Evolutionary conservation across 1,140 invertebrate genomes (phyloP), one percentile per base, ranked within the genome.

Genomic region (Ips typographus): DNA sequence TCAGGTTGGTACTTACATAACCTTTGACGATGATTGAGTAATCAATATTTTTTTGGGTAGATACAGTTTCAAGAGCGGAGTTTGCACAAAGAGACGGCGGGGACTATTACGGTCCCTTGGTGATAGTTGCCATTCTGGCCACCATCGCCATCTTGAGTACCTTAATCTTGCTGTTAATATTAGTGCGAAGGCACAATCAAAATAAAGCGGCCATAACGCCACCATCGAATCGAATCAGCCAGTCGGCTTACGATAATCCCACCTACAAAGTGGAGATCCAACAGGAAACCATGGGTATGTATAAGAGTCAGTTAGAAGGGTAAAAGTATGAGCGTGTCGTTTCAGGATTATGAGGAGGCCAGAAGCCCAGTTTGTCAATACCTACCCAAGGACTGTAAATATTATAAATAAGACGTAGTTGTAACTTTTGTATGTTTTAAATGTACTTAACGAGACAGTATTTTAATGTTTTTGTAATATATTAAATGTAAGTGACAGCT

Each of bases 221-320:
- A 22, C 84, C 83, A 49, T 87, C 88, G n/a, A 84, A 88, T 43
- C 85, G 89, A 75, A 89, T 90, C 63, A 89, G 87, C 8, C 85
- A 90, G 59, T 89, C 93, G 4, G 92, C 93, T 52, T 95, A 95
- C 78, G 94, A 96, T 80, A 96, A 95, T 84, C 94, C 94, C 63
- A 94, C 93, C 75, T 96, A 95, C 84, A 96, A 95, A 88, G 91
- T 95, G 83, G 91, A 94, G 82, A 88, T 93, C 82, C 91, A 94
- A 83, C 91, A 94, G 85, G 91, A 94, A 83, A 93, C 91, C 79
- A 92, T 94, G 91, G 90, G 91, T 93, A 87, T 5, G 44, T 49
- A 3, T 8, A 22, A 0, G 44, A 2, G 0, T 49, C 44, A 8
- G 1, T 3, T 3, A 22, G 2, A 49, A 22, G 1, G 22, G 3